Evolutionary conservation across 2,113 vertebrate species (phyloP).

Genomic region (Dascyllus trimaculatus): DNA sequence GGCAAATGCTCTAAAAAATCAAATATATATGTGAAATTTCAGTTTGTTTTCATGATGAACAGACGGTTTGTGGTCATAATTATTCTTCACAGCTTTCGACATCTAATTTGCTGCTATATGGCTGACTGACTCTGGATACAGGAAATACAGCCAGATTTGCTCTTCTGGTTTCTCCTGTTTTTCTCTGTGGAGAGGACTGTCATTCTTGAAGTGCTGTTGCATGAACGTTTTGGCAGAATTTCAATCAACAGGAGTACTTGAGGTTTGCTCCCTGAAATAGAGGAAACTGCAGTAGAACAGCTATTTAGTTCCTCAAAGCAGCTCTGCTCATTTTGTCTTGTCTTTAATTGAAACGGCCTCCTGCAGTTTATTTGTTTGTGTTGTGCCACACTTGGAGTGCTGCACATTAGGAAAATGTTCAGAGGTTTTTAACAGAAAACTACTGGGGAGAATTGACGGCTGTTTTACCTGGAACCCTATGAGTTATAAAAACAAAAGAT

Average conservation of each 20-base stretch:
- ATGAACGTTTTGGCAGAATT: slow-evolving; percentile 29
- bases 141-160: background rate
- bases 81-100: slow-evolving; percentile 25
- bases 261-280: slow-evolving; percentile 3
- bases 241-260: slow-evolving; percentile 25
- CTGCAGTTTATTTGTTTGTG: slow-evolving; percentile 45
- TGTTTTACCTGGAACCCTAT: background rate
- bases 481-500: slow-evolving; percentile 14
- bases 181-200: slow-evolving; percentile 20
- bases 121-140: background rate
- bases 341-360: slow-evolving; percentile 53
- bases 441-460: slow-evolving; percentile 11
- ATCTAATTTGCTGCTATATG: slow-evolving; percentile 1
- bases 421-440: background rate
- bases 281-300: background rate
- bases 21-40: slow-evolving; percentile 26
- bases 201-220: slow-evolving; percentile 19
- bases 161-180: background rate
- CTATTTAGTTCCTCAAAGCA: slow-evolving; percentile 10
- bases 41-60: slow-evolving; percentile 47
- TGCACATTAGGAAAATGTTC: slow-evolving; percentile 3
- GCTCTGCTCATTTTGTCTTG: slow-evolving; percentile 17
- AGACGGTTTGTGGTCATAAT: slow-evolving; percentile 44
- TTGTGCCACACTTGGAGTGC: background rate
- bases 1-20: slow-evolving; percentile 37